phyloP scores from a whole-genome alignment of 2,113 vertebrate genomes.

The Stigmatopora argus region DNA sequence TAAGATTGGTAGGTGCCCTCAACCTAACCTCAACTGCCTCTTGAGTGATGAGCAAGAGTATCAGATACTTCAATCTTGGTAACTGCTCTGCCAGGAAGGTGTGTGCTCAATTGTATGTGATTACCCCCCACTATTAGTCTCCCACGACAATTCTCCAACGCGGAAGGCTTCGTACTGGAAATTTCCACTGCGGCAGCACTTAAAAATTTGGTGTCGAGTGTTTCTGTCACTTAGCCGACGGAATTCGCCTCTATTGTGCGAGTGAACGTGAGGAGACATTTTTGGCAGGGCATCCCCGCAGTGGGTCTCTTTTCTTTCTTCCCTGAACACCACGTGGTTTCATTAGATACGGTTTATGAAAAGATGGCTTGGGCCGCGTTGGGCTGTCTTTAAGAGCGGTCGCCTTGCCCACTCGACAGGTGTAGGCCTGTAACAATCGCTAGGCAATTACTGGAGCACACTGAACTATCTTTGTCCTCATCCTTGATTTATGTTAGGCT shows the following conservation, averaged over 20 bases:
- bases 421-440: constrained; percentile 47
- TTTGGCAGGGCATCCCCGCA: constrained; percentile 67
- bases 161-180: constrained; percentile 57
- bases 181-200: constrained; percentile 61
- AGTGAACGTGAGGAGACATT: constrained; percentile 66
- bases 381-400: constrained; percentile 64
- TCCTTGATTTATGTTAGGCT: not conserved
- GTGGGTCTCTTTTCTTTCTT: constrained; percentile 70
- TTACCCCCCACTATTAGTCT: constrained; percentile 40
- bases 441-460: constrained; percentile 19
- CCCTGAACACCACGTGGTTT: constrained; percentile 64
- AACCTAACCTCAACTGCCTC: constrained; percentile 56
- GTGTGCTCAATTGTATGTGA: constrained; percentile 23
- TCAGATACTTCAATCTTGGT: constrained; percentile 65
- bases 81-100: constrained; percentile 44
- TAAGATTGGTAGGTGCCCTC: constrained; percentile 24
- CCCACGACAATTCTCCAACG: constrained; percentile 35
- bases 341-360: constrained; percentile 78
- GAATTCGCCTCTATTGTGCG: constrained; percentile 70
- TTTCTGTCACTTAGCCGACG: constrained; percentile 66
- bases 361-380: constrained; percentile 61
- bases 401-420: constrained; percentile 61
- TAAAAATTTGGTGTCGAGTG: constrained; percentile 69
- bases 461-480: constrained; percentile 19
- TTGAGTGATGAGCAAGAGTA: constrained; percentile 57